Conservation (phyloP, 2,113 vertebrate genomes). For the Chunga burmeisteri region DNA sequence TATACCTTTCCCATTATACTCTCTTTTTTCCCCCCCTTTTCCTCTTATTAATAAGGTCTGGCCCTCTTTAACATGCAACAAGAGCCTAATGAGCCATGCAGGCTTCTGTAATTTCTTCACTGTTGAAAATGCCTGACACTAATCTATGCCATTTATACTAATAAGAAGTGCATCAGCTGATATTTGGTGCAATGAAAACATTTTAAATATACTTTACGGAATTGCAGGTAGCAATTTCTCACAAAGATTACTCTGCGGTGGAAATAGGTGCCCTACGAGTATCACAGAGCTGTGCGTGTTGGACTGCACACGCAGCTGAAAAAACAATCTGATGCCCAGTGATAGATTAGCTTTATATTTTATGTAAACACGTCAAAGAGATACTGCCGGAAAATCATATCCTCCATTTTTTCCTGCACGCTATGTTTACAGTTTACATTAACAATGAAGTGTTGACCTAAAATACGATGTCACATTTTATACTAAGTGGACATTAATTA, state of each 20-base stretch:
- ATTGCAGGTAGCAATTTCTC: conserved; percentile 57
- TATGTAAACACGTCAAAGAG: conserved; percentile 33
- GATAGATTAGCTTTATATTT: neutral
- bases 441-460: conserved; percentile 22
- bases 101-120: conserved; percentile 81
- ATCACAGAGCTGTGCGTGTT: neutral
- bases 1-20: conserved; percentile 19
- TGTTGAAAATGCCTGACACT: conserved; percentile 81
- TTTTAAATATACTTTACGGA: conserved; percentile 70
- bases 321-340: neutral
- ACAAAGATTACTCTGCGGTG: conserved; percentile 12
- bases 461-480: conserved; percentile 45
- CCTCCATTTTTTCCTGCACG: neutral
- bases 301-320: neutral
- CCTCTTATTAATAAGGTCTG: conserved; percentile 77
- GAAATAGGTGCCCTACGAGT: conserved; percentile 15
- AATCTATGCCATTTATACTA: conserved; percentile 83
- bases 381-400: neutral
- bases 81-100: conserved; percentile 79
- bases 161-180: conserved; percentile 79
- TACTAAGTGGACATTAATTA: conserved; percentile 50
- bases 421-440: neutral
- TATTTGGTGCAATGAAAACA: conserved; percentile 75
- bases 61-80: conserved; percentile 77
- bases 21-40: conserved; percentile 6